Evolutionary conservation across 2,797 vertebrate genomes (phyloP), one percentile per base, ranked within the genome.

Genomic region (Muraenolepis orangiensis): DNA sequence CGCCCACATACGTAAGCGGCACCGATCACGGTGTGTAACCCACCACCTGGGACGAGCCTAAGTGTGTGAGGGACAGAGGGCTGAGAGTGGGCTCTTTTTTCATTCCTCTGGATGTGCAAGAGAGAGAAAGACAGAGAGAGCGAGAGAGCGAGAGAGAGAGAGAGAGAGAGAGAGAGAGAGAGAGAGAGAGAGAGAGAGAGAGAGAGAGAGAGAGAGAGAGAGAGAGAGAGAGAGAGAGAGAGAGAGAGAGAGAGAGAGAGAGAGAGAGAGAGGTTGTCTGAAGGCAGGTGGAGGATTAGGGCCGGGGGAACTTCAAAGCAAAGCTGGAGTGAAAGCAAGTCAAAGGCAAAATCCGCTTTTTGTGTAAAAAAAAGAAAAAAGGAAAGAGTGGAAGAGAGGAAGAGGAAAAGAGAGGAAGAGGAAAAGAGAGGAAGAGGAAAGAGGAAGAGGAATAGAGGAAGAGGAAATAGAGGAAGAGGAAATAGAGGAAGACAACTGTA

Each of bases 321-420:
- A 73, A 74, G 80, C 88, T 89, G 83, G 86, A 87, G 90, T 91
- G 88, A 91, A 91, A 92, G 88, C 88, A n/a, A 80, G 87, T 89
- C 82, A 85, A 90, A 90, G 91, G 91, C 88, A 90, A 91, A 92
- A 94, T 91, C 89, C 88, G 87, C 89, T 91, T 91, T 91, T 91
- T 91, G 87, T 89, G 85, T 77, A 85, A 91, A 91, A 76, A 88
- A 85, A 86, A 26, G 32, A 26, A 29, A 32, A 61, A 72, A 72
- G 29, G 57, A 20, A 26, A 72, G 32, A 57, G 23, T n/a, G n/a
- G 13, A 38, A 32, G 3, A 57, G n/a, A n/a, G n/a, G n/a, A n/a
- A n/a, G n/a, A n/a, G n/a, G n/a, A n/a, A n/a, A n/a, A n/a, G n/a
- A n/a, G n/a, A n/a, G n/a, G n/a, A n/a, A n/a, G n/a, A n/a, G n/a